Evolutionary conservation across 2,797 vertebrate species (phyloP).

Genomic region (Sebastes variabilis): DNA sequence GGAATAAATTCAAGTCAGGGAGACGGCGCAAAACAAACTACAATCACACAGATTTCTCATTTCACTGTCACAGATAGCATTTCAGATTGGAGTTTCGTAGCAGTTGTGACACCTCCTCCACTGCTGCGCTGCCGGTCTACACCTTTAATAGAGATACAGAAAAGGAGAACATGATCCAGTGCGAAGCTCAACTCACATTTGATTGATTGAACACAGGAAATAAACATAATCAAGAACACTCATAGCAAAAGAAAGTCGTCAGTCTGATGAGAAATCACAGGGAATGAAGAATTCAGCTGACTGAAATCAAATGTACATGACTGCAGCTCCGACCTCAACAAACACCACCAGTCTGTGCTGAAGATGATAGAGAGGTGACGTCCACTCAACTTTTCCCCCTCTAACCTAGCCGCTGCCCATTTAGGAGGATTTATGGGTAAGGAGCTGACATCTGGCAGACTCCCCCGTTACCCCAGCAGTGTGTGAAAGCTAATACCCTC

Average conservation of each 20-base stretch:
- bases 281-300: constrained; percentile 40
- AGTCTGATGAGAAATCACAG: constrained; percentile 52
- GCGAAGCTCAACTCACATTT: constrained; percentile 32
- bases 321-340: constrained; percentile 43
- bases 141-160: constrained; percentile 24
- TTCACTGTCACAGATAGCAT: neutral
- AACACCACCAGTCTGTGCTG: constrained; percentile 30
- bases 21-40: neutral
- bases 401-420: constrained; percentile 74
- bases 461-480: constrained; percentile 79
- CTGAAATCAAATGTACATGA: constrained; percentile 48
- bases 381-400: constrained; percentile 48
- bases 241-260: constrained; percentile 31
- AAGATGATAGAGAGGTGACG: constrained; percentile 69
- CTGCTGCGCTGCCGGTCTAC: neutral
- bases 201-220: constrained; percentile 64
- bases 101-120: neutral
- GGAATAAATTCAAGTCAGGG: too few species aligned
- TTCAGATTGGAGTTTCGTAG: neutral
- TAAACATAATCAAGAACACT: constrained; percentile 60
- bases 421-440: constrained; percentile 81
- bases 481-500: constrained; percentile 82
- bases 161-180: neutral
- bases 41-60: neutral
- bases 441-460: constrained; percentile 82